Conservation (phyloP, 2,888 invertebrate species). For the Caenorhabditis angaria region DNA sequence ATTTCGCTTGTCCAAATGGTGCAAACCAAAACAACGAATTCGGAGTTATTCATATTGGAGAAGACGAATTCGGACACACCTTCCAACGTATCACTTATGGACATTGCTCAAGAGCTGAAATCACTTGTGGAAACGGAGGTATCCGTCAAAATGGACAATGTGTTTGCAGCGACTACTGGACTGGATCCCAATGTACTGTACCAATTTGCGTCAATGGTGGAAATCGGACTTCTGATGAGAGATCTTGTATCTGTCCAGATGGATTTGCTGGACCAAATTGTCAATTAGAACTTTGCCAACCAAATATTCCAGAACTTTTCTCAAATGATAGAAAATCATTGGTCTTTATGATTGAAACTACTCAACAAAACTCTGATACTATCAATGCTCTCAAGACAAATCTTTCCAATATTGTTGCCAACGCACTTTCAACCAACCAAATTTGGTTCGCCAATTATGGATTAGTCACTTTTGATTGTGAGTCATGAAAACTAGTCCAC, state of each 20-base stretch:
- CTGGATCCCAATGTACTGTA: constrained; percentile 48
- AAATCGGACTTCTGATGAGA: constrained; percentile 41
- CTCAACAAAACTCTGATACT: constrained; percentile 36
- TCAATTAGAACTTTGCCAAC: constrained; percentile 42
- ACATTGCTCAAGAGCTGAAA: constrained; percentile 38
- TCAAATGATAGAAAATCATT: constrained; percentile 45
- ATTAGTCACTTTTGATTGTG: constrained; percentile 55
- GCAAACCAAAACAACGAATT: constrained; percentile 42
- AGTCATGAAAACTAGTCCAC: constrained; percentile 10
- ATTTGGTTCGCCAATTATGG: constrained; percentile 53
- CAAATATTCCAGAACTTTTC: constrained; percentile 30
- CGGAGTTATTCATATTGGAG: constrained; percentile 54
- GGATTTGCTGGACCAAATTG: constrained; percentile 56
- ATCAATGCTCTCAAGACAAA: constrained; percentile 38
- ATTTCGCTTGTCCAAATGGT: constrained; percentile 55
- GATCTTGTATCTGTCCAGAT: constrained; percentile 49
- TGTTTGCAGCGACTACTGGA: constrained; percentile 60
- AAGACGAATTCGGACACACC: constrained; percentile 61
- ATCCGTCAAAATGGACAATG: constrained; percentile 57
- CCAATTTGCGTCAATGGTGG: constrained; percentile 63
- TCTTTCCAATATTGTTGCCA: constrained; percentile 24
- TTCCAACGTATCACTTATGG: constrained; percentile 60
- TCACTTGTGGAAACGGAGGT: constrained; percentile 58
- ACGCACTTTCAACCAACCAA: constrained; percentile 20
- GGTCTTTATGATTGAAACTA: constrained; percentile 49